A percentile compares a stretch with the other conserved stretches of the same genome.
Conservation (phyloP, 1,140 invertebrate genomes). For the Aphelenchoides besseyi region DNA sequence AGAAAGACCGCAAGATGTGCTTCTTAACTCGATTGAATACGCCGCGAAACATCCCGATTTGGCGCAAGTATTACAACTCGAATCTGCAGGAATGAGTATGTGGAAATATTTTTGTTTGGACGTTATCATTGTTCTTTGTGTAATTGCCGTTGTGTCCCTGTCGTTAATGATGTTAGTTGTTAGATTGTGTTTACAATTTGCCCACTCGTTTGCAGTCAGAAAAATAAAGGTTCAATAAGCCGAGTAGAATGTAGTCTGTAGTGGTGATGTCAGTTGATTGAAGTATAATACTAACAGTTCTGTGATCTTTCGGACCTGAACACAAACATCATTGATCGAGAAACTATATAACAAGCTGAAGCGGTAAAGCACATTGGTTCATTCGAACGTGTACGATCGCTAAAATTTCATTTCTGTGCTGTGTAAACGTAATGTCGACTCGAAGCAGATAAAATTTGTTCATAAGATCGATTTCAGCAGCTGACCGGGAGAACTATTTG, state of each 20-base stretch:
- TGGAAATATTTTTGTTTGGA: background rate
- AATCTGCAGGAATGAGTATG: background rate
- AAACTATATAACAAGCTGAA: background rate
- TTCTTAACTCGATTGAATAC: background rate
- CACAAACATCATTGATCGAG: background rate
- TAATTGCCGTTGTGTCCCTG: background rate
- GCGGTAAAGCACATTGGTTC: too few relatives aligned
- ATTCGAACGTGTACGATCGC: too few relatives aligned
- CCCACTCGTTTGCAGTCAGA: background rate
- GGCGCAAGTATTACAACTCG: background rate
- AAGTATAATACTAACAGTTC: background rate
- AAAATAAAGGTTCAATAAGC: conserved; percentile 7
- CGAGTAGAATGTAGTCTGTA: conserved; percentile 1
- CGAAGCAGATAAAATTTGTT: too few relatives aligned
- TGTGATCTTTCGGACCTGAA: background rate
- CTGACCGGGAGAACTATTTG: too few relatives aligned
- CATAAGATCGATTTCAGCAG: too few relatives aligned
- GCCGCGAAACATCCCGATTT: background rate
- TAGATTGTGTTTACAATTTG: background rate
- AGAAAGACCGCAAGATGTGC: background rate
- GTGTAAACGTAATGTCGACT: too few relatives aligned
- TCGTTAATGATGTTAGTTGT: background rate
- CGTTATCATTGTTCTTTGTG: background rate
- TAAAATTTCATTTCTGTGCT: too few relatives aligned
- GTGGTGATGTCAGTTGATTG: background rate